Conservation (phyloP, 2,113 vertebrate species). For the Verasper variegatus region DNA sequence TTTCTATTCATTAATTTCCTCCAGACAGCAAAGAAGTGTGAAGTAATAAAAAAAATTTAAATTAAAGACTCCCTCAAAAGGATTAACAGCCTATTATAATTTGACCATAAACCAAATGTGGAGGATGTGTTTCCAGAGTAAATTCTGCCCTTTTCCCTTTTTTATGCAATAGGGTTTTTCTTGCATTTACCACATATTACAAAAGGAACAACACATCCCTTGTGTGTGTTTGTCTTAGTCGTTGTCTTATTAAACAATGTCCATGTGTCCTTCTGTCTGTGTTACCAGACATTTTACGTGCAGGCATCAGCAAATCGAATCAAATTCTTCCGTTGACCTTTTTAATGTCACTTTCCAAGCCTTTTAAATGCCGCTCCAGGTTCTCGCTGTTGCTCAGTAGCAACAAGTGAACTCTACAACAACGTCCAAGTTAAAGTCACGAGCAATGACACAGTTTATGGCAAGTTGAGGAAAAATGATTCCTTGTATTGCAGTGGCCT, state of each 20-base stretch:
- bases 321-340: background rate
- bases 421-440: background rate
- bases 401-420: background rate
- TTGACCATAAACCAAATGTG: background rate
- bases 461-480: background rate
- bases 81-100: background rate
- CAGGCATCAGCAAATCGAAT: background rate
- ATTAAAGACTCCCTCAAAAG: constrained; percentile 1
- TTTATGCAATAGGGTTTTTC: background rate
- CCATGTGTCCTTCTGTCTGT: background rate
- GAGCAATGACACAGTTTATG: background rate
- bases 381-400: background rate
- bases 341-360: background rate
- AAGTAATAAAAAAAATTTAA: background rate
- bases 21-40: too few relatives aligned
- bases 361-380: constrained; percentile 1
- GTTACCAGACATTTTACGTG: background rate
- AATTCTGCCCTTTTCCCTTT: background rate
- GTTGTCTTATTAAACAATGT: background rate
- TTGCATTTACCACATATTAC: background rate
- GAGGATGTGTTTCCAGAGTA: background rate
- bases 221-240: background rate
- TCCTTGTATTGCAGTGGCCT: too few relatives aligned
- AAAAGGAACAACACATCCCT: background rate
- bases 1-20: background rate